Evolutionary conservation across 2,888 invertebrate species (phyloP).

Genomic region (Athalia cordata): DNA sequence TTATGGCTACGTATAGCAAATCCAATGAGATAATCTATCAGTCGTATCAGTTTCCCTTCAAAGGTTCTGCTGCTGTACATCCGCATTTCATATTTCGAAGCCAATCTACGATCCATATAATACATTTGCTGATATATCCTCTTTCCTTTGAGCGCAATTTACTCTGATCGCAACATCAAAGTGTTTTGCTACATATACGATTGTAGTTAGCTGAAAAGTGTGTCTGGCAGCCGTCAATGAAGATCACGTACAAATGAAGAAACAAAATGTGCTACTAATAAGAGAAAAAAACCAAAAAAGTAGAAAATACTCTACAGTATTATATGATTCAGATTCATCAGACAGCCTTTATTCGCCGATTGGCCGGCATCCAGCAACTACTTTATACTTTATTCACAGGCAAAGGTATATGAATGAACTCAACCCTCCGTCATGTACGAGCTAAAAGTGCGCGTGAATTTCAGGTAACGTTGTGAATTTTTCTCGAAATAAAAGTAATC

Average conservation of each 20-base stretch:
- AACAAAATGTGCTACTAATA: neutral
- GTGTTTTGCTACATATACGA: conserved; percentile 16
- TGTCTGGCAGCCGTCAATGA: neutral
- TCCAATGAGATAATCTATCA: too few species aligned
- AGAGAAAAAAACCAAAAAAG: neutral
- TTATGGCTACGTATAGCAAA: too few species aligned
- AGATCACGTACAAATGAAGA: neutral
- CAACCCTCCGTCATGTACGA: neutral
- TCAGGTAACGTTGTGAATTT: conserved; percentile 19
- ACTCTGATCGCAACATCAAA: conserved; percentile 7
- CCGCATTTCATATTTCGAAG: too few species aligned
- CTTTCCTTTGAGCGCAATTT: too few species aligned
- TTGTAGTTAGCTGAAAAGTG: conserved; percentile 4
- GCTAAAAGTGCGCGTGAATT: neutral
- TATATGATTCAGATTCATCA: conserved; percentile 33
- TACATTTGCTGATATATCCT: too few species aligned
- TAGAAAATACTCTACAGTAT: conserved; percentile 18
- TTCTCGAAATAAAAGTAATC: conserved; percentile 9
- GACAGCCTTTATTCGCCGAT: conserved; percentile 32
- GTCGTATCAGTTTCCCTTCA: too few species aligned
- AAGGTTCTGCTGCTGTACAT: too few species aligned
- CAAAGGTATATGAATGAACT: neutral
- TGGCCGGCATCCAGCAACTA: conserved; percentile 24
- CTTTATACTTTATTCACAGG: neutral
- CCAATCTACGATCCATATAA: too few species aligned